Base-by-base conservation (phyloP, 2,888 invertebrate species). In the Heliconius ethilla region DNA sequence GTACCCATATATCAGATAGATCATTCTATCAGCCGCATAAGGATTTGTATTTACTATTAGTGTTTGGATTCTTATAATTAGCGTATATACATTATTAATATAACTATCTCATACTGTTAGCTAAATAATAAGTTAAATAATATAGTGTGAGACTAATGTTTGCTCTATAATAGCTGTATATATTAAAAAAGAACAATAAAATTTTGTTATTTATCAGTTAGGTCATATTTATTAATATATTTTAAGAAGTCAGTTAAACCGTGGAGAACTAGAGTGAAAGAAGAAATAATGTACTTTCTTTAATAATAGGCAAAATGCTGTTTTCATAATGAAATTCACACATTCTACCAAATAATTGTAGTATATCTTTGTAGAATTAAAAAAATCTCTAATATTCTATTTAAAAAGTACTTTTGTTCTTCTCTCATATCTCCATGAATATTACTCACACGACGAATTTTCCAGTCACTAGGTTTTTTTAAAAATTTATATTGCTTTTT, bases 91-190 rank as follows among this genome's bases (percentile, higher is more conserved):
- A 87, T 86, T 86, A 89, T 89, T 89, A 88, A 89, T 84, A 86
- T 85, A 85, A 82, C 89, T 90, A 90, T 92, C 91, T 91, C 90
- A 89, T 92, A 92, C 88, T 89, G 88, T 91, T 92, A 92, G 91
- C 88, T 90, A 89, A 89, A 89, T 75, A 70, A 87, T 86, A 91
- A 90, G 89, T 89, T 90, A 84, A 85, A 85, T 86, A 79, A 59
- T 79, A 79, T 81, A 81, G 83, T 82, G 82, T 82, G 82, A 82
- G 79, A 80, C 79, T 82, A 80, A 80, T 81, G n/a, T 82, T 78
- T 79, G 76, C 78, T 82, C 81, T 65, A 79, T 79, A 74, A 70
- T 81, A 80, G 81, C 81, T 83, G 83, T 83, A 83, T 82, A 83
- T 83, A 83, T 75, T 75, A 67, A 76, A 77, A 70, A 75, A 76